Base-by-base conservation (phyloP, 2,113 vertebrate species). In the Rhinichthys klamathensis region DNA sequence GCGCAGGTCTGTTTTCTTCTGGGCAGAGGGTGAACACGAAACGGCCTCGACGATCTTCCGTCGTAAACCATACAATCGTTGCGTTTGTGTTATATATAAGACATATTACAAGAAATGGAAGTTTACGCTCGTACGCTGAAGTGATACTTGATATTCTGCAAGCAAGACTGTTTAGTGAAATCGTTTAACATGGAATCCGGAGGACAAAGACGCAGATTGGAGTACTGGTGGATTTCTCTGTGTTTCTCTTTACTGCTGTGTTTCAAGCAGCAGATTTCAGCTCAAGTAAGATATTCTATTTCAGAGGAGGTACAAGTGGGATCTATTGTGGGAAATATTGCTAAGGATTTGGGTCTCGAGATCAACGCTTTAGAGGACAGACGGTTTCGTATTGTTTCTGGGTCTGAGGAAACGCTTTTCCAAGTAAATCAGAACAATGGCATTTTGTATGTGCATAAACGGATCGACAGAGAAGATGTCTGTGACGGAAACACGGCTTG, bases 271-370 rank as follows among this genome's bases (percentile, higher is more conserved):
- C 46, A 79, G 11, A 51, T 75, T 70, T 32, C 86, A 25, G 69
- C 86, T 58, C 82, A 87, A 54, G 5, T 86, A 60, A 83, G 73
- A 35, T 91, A 83, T 82, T 87, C 90, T 1, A 77, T 94, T 32
- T 27, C 87, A 9, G 94, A 94, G 44, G 94, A 94, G 88, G 86
- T 73, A 32, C 89, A 92, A 80, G 82, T 78, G 54, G 92, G 92
- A 41, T 88, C 88, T 76, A 73, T 90, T 87, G 93, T 96, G 84
- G 89, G 89, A 44, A 84, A 90, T 69, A 70, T 89, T 41, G 89
- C 89, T 6, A 91, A 77, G 16, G 93, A 94, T 74, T 51, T 93
- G 51, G 89, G 90, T n/a, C 65, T 93, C 21, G 87, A 78, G 25
- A 49, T 87, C 46, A 69, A 30, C 3, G 69, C 90, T 73, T 89